Conservation (phyloP, 2,888 invertebrate genomes). For the Tenthredo mesomela region DNA sequence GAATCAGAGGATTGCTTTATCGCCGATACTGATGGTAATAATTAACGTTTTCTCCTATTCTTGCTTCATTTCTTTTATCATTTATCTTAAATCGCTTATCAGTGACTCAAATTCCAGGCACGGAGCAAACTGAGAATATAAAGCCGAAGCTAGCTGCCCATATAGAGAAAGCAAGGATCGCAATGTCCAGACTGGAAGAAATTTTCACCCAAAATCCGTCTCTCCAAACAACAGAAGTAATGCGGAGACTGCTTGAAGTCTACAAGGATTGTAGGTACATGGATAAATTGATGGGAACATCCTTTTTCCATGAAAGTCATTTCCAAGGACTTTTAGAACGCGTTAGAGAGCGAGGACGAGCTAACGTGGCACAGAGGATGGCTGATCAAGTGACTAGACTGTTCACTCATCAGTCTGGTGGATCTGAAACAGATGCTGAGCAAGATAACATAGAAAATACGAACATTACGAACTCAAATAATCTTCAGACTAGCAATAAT, state of each 20-base stretch:
- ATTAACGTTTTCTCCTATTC: slow-evolving; percentile 62
- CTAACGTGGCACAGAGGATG: slow-evolving; percentile 85
- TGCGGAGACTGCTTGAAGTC: slow-evolving; percentile 89
- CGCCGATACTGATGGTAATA: slow-evolving; percentile 79
- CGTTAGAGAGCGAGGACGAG: slow-evolving; percentile 87
- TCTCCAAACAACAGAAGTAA: slow-evolving; percentile 87
- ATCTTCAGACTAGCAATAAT: slow-evolving; percentile 59
- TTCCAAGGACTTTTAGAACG: slow-evolving; percentile 88
- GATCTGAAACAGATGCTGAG: slow-evolving; percentile 65
- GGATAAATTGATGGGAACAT: slow-evolving; percentile 91
- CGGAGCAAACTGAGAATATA: slow-evolving; percentile 72
- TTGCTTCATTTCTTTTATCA: background rate
- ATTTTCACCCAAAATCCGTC: slow-evolving; percentile 89
- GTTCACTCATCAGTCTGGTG: slow-evolving; percentile 73
- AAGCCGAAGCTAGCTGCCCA: slow-evolving; percentile 85
- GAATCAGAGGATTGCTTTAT: slow-evolving; percentile 83
- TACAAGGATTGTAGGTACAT: slow-evolving; percentile 93
- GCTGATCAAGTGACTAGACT: slow-evolving; percentile 84
- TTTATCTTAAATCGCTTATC: background rate
- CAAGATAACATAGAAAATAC: slow-evolving; percentile 59
- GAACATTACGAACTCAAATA: slow-evolving; percentile 59
- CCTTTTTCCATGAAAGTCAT: slow-evolving; percentile 91
- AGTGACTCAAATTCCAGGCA: slow-evolving; percentile 50
- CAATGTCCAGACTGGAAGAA: slow-evolving; percentile 88
- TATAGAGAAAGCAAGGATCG: slow-evolving; percentile 87